phyloP scores from a whole-genome alignment of 92 coral and sea anemone genomes.

The Epizoanthus fatuus region DNA sequence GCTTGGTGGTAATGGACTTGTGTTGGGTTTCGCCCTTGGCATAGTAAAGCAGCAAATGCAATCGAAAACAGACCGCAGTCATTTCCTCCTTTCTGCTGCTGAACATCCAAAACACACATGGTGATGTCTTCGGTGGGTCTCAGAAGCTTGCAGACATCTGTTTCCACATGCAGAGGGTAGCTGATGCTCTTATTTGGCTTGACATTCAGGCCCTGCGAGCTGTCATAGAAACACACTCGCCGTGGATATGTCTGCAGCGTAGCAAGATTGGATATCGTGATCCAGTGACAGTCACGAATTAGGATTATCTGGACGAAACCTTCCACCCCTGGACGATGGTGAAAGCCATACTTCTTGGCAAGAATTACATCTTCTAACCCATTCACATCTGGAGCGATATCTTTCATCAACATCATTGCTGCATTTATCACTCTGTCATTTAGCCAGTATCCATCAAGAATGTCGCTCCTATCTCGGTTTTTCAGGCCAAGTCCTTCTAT shows the following conservation, averaged over 20 bases:
- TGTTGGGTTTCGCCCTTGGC: conserved; percentile 5
- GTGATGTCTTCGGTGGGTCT: background rate
- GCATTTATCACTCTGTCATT: conserved; percentile 61
- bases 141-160: conserved; percentile 35
- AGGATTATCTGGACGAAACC: background rate
- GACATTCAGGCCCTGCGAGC: conserved; percentile 38
- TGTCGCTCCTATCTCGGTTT: conserved; percentile 38
- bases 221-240: conserved; percentile 56
- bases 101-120: conserved; percentile 43
- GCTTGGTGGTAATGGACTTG: conserved; percentile 47
- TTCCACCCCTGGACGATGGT: conserved; percentile 5
- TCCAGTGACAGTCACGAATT: background rate
- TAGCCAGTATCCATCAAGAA: conserved; percentile 59
- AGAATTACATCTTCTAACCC: conserved; percentile 69
- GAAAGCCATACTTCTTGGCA: conserved; percentile 55
- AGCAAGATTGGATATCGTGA: background rate
- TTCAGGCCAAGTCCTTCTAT: conserved; percentile 28
- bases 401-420: conserved; percentile 46
- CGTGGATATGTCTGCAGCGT: background rate
- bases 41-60: conserved; percentile 41
- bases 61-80: conserved; percentile 68
- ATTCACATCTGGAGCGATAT: conserved; percentile 32
- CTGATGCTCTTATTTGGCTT: conserved; percentile 37
- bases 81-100: conserved; percentile 51
- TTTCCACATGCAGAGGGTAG: conserved; percentile 67